Evolutionary conservation across 2,888 invertebrate genomes (phyloP).

Genomic region (Halictus quadricinctus): DNA sequence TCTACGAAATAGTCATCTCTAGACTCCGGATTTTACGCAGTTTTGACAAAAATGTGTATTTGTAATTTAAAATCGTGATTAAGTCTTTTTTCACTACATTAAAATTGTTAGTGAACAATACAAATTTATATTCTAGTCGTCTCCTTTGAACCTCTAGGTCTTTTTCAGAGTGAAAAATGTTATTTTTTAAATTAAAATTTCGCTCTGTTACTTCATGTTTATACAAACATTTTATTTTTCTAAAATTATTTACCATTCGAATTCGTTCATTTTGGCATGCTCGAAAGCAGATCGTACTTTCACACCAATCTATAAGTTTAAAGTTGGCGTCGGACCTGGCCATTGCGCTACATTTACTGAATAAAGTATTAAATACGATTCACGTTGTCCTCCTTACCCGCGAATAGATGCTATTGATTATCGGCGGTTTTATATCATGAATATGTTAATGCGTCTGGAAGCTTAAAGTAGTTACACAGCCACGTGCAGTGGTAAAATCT

Average conservation of each 20-base stretch:
- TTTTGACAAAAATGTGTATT: no score
- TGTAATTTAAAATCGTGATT: no score
- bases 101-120: no score
- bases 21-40: no score
- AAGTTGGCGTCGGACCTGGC: neutral
- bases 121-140: no score
- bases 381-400: constrained; percentile 29
- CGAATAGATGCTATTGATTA: constrained; percentile 49
- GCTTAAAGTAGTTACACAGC: constrained; percentile 40
- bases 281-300: neutral
- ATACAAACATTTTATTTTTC: neutral
- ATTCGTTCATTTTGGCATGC: neutral
- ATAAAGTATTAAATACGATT: constrained; percentile 18
- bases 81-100: no score
- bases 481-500: neutral
- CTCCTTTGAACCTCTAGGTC: no score
- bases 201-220: neutral
- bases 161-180: neutral
- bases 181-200: neutral
- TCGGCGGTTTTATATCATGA: constrained; percentile 30
- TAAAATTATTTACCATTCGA: neutral
- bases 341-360: neutral
- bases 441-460: constrained; percentile 39
- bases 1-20: no score
- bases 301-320: neutral